Evolutionary conservation across 1,140 invertebrate genomes (phyloP), one percentile per base, ranked within the genome.

Genomic region (Drosophila lini): DNA sequence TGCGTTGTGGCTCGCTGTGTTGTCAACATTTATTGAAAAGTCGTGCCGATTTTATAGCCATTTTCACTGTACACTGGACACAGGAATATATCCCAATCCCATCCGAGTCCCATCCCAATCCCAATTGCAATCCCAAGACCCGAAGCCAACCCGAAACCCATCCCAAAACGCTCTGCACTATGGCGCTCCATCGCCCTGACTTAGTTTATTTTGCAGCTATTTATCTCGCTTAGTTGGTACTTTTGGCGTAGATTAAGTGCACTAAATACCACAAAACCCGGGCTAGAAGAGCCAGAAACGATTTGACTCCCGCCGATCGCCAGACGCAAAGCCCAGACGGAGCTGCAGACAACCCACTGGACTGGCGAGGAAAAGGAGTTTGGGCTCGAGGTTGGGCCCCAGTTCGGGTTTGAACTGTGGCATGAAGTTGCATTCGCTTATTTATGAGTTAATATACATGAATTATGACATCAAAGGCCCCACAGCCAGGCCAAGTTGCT

Each of bases 381-480:
- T 32, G 41, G 34, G 13, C 52, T 55, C 4, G 38, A 50, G 44
- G 42, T 59, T 48, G 31, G 13, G 42, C 19, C 8, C 53, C 42
- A 61, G 70, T 74, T 61, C 25, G 60, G 45, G 10, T 40, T 40
- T 45, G 53, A 68, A 69, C 58, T 62, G 58, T 64, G 68, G 75
- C 78, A 80, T 70, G 78, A 71, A 80, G 78, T 90, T 90, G 85
- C 81, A 81, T 81, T 90, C 77, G 79, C 71, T 91, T 91, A 91
- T 91, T 91, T 91, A 91, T 91, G 89, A 91, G 85, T 91, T 91
- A 91, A 91, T 91, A 90, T 91, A 91, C 84, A 89, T 91, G 89
- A 91, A 91, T 91, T 91, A 91, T 91, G 89, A 91, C 89, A 91
- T 89, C 84, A 89, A 89, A 89, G 84, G 82, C 82, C 76, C 83